Evolutionary conservation across 2,888 invertebrate genomes (phyloP).

Genomic region (Eupithecia subumbrata): DNA sequence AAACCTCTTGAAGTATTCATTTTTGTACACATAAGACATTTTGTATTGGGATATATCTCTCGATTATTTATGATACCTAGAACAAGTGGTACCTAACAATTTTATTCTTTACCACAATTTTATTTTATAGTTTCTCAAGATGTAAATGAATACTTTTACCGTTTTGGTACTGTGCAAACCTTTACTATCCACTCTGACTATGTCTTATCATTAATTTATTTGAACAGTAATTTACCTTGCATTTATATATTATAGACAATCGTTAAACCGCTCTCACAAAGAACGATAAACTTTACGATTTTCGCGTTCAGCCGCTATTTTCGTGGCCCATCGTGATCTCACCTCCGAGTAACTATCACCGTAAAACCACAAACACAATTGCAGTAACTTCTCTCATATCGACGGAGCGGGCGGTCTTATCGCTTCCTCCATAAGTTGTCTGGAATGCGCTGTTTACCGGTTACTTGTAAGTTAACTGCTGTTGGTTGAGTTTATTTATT

Average conservation of each 20-base stretch:
- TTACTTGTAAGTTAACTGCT: conserved; percentile 34
- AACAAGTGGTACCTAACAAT: background rate
- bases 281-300: background rate
- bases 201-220: too few species aligned
- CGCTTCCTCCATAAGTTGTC: conserved; percentile 41
- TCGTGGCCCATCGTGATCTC: conserved; percentile 33
- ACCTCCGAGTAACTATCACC: conserved; percentile 46
- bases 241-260: conserved; percentile 4
- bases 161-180: too few species aligned
- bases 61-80: background rate
- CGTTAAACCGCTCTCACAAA: background rate
- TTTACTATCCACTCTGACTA: too few species aligned
- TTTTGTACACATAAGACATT: background rate
- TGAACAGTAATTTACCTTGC: too few species aligned
- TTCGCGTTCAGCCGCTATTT: conserved; percentile 17
- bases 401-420: conserved; percentile 45
- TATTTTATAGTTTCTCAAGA: background rate
- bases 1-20: background rate
- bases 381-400: conserved; percentile 51
- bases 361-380: conserved; percentile 53
- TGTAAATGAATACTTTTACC: background rate
- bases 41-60: background rate
- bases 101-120: background rate
- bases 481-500: conserved; percentile 11
- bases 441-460: conserved; percentile 31